Evolutionary conservation across 2,797 vertebrate species (phyloP), one percentile per base, ranked within the genome.

Genomic region (Lepus oiostolus): DNA sequence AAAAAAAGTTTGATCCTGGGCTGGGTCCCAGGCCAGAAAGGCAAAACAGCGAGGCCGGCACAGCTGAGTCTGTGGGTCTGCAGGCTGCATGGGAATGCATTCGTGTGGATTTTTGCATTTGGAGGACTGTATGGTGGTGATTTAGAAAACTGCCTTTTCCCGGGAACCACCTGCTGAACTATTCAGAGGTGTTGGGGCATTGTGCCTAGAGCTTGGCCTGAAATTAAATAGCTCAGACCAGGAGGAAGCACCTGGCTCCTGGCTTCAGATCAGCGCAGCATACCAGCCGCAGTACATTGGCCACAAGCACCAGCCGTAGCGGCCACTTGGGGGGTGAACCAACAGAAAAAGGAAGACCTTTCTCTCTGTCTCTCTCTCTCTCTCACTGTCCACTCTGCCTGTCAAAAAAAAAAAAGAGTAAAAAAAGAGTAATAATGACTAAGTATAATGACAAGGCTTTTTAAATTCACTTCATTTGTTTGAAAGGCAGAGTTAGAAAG

Each of bases 391-490:
- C 42, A 42, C 42, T 42, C 42, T 42, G 42, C 42, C 42, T 42
- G 42, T 42, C 42, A 42, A 42, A 35, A 35, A 35, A 42, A 90
- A 92, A 91, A 42, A n/a, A n/a, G n/a, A n/a, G n/a, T n/a, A n/a
- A n/a, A n/a, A 90, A 92, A 91, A 42, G 14, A 82, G 19, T 13
- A 79, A 81, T 60, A 62, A 93, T 88, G 60, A 58, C n/a, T 28
- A 42, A 24, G 52, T 71, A 26, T n/a, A 94, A 87, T 77, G 65
- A 92, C 35, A 90, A 93, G 47, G 12, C 30, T 65, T 85, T 86
- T n/a, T 42, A 42, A 42, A 9, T 42, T 42, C 9, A 8, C 8
- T 42, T 42, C 8, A 42, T 42, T 42, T 42, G 7, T 42, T 42
- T 42, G 42, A 42, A 42, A 42, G 8, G 42, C 42, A 42, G 42